Evolutionary conservation across 2,113 vertebrate genomes (phyloP).

Genomic region (Caretta caretta): DNA sequence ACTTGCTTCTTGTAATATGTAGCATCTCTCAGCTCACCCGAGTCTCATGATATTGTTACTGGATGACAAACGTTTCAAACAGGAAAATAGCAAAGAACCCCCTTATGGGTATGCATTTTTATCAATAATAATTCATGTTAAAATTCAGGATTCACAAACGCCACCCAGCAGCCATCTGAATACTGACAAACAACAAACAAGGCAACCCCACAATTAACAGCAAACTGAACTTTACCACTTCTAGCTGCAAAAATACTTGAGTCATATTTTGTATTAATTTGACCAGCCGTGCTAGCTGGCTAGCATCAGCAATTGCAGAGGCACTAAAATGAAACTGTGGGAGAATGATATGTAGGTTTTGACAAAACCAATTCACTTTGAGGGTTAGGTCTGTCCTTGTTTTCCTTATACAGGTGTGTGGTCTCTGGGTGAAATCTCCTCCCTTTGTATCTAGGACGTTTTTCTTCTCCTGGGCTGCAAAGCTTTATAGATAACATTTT

Average conservation of each 20-base stretch:
- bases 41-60: neutral
- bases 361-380: constrained; percentile 9
- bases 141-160: fast-evolving
- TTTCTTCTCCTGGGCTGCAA: neutral
- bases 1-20: neutral
- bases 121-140: neutral
- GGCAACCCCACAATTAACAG: neutral
- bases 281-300: neutral
- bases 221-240: neutral
- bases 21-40: neutral
- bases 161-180: neutral
- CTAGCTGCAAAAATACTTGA: neutral
- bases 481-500: constrained; percentile 31
- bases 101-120: neutral
- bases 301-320: neutral
- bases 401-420: neutral
- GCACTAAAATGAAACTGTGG: neutral
- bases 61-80: neutral
- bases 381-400: constrained; percentile 2
- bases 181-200: neutral
- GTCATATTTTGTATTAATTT: neutral
- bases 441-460: constrained; percentile 12
- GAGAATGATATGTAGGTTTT: neutral
- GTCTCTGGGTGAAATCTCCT: constrained; percentile 31
- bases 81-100: constrained; percentile 11